Conservation (phyloP, 23 tunicate genomes). For the Corella eumyota region DNA sequence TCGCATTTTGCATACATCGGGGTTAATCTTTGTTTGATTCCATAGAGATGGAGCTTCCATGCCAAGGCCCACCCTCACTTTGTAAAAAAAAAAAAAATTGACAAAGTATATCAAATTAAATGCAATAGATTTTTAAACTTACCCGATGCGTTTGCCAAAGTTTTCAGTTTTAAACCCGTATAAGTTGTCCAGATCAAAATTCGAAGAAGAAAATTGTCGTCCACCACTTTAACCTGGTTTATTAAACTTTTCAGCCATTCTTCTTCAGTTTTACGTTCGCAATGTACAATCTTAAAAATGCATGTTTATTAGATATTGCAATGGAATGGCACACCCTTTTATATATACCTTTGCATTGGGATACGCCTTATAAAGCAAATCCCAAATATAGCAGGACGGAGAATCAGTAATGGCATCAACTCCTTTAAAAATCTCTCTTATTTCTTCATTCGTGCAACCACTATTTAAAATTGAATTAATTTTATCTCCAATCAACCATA, state of each 20-base stretch:
- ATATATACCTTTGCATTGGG: too few species aligned
- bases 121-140: too few species aligned
- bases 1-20: not conserved
- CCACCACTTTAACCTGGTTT: slow-evolving; percentile 7
- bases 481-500: too few species aligned
- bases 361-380: too few species aligned
- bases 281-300: slow-evolving; percentile 23
- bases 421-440: too few species aligned
- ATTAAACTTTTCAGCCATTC: slow-evolving; percentile 18
- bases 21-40: not conserved
- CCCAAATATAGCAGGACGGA: too few species aligned
- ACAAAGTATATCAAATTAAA: too few species aligned
- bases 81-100: not conserved
- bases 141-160: slow-evolving; percentile 8
- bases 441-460: too few species aligned
- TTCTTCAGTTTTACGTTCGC: slow-evolving; percentile 31
- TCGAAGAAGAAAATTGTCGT: not conserved
- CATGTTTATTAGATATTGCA: slow-evolving; percentile 1
- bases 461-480: too few species aligned
- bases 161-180: slow-evolving; percentile 9
- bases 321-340: too few species aligned
- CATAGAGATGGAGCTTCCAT: not conserved
- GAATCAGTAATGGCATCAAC: too few species aligned
- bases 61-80: not conserved
- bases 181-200: not conserved